Conservation (phyloP, 2,888 invertebrate genomes). For the Melieria omissa region DNA sequence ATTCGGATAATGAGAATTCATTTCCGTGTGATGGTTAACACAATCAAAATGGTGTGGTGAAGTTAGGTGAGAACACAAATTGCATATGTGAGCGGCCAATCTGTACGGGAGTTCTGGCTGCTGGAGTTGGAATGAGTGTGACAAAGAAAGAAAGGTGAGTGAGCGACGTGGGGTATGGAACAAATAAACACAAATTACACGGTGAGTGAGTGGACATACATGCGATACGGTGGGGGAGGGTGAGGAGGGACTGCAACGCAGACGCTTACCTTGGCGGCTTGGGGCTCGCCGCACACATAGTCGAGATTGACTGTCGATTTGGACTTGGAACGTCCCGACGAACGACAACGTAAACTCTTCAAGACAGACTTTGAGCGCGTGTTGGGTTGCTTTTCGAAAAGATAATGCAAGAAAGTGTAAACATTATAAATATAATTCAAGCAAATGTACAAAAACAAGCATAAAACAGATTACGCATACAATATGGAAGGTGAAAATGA, state of each 20-base stretch:
- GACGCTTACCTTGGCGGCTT: slow-evolving; percentile 41
- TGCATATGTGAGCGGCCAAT: no score
- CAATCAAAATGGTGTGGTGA: no score
- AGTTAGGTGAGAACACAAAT: no score
- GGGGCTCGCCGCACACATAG: slow-evolving; percentile 1
- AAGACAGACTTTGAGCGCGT: slow-evolving; percentile 57
- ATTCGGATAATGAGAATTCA: no score
- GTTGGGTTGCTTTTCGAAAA: slow-evolving; percentile 50
- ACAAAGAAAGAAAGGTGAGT: no score
- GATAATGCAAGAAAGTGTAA: slow-evolving; percentile 1
- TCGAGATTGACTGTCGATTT: slow-evolving; percentile 46
- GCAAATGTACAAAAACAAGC: not conserved
- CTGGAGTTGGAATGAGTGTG: no score
- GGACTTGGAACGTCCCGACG: slow-evolving; percentile 50
- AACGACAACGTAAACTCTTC: slow-evolving; percentile 57
- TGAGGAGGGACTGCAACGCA: not conserved
- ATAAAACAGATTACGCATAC: not conserved
- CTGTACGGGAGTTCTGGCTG: no score
- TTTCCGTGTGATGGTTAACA: no score
- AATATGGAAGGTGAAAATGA: not conserved
- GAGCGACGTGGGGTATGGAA: no score
- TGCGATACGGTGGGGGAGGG: no score
- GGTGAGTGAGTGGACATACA: no score
- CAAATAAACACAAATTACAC: no score
- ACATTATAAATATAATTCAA: not conserved